Evolutionary conservation across 2,113 vertebrate species (phyloP), one percentile per base, ranked within the genome.

Genomic region (Calyptommatus sinebrachiatus): DNA sequence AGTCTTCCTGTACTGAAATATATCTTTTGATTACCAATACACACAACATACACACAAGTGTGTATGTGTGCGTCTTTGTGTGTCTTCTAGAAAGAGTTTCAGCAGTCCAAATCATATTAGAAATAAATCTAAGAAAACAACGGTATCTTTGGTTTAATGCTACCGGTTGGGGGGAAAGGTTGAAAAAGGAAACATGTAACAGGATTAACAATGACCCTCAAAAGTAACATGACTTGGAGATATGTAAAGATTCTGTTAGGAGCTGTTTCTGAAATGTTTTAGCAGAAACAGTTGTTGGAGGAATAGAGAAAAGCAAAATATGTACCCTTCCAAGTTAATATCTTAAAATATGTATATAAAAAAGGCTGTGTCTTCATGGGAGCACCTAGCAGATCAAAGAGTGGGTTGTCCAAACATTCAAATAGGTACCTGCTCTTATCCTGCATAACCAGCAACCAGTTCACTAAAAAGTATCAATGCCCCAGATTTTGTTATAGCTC

Each of bases 171-270:
- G 7, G 6, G 88, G 88, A 88, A 92, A 91, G 16, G 45, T 24
- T 14, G 1, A 16, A 12, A 57, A 18, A 93, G 85, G 90, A 65
- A 14, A 14, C 29, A 83, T 90, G 84, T 57, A 50, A 21, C 14
- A 2, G 89, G 89, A 95, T 96, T 93, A 96, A 97, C 96, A 94
- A 95, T 92, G 95, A 94, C 94, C 92, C 89, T 91, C 90, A 91
- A 93, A 95, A 94, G 87, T 94, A 94, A 89, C 76, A 74, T 86
- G 85, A 77, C 87, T 81, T 84, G 41, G 14, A 46, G 7, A 14
- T 88, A 85, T 90, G 48, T 31, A 18, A 8, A 2, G 24, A 24
- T 46, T 41, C 10, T n/a, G 24, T n/a, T 29, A 21, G 28, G 61
- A 11, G 2, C 60, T 26, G 18, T 76, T 71, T 50, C 9, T 14